These are phyloP conservation scores for Andrena flavipes DNA, from an alignment of 2,888 invertebrate species.

Conservation along the genomic window DNA sequence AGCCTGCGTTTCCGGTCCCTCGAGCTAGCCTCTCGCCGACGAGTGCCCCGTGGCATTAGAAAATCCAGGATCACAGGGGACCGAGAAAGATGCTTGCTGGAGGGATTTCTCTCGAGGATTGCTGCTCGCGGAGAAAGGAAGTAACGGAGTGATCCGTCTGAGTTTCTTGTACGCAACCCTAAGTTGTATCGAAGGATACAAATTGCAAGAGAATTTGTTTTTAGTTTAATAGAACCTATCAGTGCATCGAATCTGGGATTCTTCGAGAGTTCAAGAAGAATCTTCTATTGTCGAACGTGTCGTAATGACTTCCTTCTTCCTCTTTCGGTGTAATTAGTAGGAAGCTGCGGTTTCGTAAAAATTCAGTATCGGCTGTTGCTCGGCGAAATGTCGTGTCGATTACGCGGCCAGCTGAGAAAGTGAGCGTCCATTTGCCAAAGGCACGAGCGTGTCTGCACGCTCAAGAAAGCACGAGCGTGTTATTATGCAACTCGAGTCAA, in stretches of 20 bases:
- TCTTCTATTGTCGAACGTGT: too few relatives aligned
- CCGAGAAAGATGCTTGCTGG: constrained; percentile 23
- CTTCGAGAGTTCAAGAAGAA: not conserved
- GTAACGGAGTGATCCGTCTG: too few relatives aligned
- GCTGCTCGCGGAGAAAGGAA: constrained; percentile 7
- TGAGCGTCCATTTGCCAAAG: constrained; percentile 43
- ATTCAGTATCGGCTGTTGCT: not conserved
- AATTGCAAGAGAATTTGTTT: too few relatives aligned
- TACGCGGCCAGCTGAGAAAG: constrained; percentile 34
- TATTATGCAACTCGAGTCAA: constrained; percentile 31
- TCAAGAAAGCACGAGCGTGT: constrained; percentile 41
- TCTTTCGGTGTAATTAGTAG: not conserved
- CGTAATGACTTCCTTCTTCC: not conserved
- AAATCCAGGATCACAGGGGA: constrained; percentile 30
- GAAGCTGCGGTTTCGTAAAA: not conserved
- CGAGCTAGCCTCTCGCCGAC: constrained; percentile 34
- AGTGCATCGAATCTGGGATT: too few relatives aligned
- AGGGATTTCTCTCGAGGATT: constrained; percentile 51
- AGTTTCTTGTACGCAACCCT: too few relatives aligned
- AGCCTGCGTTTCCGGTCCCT: constrained; percentile 48
- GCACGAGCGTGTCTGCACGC: constrained; percentile 12
- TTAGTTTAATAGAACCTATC: too few relatives aligned
- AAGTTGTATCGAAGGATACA: too few relatives aligned
- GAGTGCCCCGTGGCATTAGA: constrained; percentile 25
- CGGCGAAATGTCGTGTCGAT: constrained; percentile 41